Evolutionary conservation across 2,113 vertebrate species (phyloP).

Genomic region (Uria lomvia): DNA sequence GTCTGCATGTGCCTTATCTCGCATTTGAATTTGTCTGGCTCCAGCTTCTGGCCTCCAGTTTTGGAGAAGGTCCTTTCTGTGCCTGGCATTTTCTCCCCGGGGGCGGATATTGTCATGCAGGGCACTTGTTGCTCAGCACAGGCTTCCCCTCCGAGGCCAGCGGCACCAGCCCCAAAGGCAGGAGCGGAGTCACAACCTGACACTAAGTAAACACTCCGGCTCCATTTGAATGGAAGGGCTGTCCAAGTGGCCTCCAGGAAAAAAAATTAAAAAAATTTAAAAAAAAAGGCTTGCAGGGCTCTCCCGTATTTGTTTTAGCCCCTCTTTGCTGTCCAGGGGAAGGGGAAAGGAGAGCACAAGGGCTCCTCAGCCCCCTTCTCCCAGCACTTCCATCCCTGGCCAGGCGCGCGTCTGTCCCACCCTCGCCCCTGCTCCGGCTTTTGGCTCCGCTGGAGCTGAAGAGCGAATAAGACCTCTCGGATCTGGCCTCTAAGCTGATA

Average conservation of each 20-base stretch:
- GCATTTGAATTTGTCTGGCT: constrained; percentile 17
- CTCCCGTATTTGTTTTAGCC: constrained; percentile 33
- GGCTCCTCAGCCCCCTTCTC: neutral
- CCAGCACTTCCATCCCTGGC: neutral
- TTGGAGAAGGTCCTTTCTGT: neutral
- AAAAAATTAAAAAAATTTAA: no score
- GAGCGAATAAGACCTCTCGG: neutral
- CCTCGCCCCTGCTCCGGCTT: neutral
- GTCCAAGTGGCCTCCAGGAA: neutral
- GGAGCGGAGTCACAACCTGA: neutral
- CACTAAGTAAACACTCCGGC: neutral
- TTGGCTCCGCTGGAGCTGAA: neutral
- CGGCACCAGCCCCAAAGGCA: constrained; percentile 57
- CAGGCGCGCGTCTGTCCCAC: rapidly evolving
- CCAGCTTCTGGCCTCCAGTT: neutral
- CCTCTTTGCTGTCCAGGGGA: neutral
- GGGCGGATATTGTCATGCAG: constrained; percentile 53
- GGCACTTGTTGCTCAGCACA: constrained; percentile 63
- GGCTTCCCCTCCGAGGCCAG: constrained; percentile 57
- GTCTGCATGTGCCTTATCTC: neutral
- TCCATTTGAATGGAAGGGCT: constrained; percentile 58
- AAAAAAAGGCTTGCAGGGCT: neutral
- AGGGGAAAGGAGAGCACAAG: neutral
- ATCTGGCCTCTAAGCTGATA: constrained; percentile 85
- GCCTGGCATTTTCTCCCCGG: constrained; percentile 12